These are phyloP conservation scores for Tauraco erythrolophus DNA, from an alignment of 2,113 vertebrate genomes.

Conservation along the genomic window DNA sequence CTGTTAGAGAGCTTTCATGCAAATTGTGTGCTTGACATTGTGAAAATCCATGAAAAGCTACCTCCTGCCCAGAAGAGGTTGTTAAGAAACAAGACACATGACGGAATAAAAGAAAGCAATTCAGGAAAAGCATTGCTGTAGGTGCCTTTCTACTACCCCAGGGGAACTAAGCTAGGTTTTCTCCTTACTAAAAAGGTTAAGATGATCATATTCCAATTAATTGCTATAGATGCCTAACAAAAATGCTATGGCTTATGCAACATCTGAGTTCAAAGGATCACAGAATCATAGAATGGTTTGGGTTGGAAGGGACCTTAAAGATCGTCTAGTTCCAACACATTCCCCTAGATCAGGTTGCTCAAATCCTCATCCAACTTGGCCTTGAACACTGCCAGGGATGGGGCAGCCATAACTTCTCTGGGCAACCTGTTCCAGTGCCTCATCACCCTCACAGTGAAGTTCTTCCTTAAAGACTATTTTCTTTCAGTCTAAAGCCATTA, in stretches of 20 bases:
- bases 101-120: background rate
- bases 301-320: no score
- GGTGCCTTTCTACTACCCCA: background rate
- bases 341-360: no score
- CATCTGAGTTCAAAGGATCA: background rate
- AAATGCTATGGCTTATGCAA: background rate
- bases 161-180: background rate
- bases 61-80: background rate
- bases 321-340: no score
- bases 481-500: no score
- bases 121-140: background rate
- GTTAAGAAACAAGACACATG: accelerated
- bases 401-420: no score
- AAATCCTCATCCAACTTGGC: no score
- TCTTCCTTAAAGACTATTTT: no score
- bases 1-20: background rate
- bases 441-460: no score
- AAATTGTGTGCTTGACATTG: background rate
- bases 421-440: no score
- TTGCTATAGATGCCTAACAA: background rate
- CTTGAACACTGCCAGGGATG: no score
- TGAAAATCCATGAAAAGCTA: background rate
- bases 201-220: background rate
- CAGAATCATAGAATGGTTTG: no score
- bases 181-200: background rate